These are phyloP conservation scores for Athetis lepigone DNA, from an alignment of 2,888 invertebrate species.

Conservation along the genomic window DNA sequence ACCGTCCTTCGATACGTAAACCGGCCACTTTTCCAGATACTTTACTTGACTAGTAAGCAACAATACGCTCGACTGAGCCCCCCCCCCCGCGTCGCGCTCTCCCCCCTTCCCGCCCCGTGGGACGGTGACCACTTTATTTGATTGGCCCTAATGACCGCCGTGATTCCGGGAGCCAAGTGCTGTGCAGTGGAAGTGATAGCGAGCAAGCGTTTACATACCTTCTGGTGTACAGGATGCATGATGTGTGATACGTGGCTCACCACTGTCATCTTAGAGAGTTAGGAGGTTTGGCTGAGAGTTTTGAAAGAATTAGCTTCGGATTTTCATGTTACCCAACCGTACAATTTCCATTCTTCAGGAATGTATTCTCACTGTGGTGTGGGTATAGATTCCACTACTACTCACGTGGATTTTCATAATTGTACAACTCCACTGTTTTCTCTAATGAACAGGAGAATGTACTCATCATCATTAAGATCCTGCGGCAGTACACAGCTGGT, in stretches of 20 bases:
- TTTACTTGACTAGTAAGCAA: conserved; percentile 53
- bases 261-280: not conserved
- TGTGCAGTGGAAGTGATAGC: conserved; percentile 50
- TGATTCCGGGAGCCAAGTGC: conserved; percentile 60
- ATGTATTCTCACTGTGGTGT: no score
- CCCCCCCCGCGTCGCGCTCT: not conserved
- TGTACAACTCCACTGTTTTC: no score
- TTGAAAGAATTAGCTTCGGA: no score
- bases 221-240: conserved; percentile 23
- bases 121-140: conserved; percentile 76
- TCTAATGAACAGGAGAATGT: no score
- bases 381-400: no score
- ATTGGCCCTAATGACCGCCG: conserved; percentile 77
- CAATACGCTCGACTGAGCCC: conserved; percentile 38
- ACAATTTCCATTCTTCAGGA: no score
- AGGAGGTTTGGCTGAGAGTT: not conserved
- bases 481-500: no score
- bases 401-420: no score
- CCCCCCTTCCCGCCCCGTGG: conserved; percentile 49
- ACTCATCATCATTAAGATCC: no score
- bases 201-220: conserved; percentile 20
- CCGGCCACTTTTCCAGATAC: conserved; percentile 34
- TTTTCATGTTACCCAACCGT: no score
- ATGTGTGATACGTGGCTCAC: conserved; percentile 1
- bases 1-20: conserved; percentile 2